These are phyloP conservation scores for Aspidiotus rigidus DNA, from an alignment of 2,888 invertebrate species.

Conservation along the genomic window DNA sequence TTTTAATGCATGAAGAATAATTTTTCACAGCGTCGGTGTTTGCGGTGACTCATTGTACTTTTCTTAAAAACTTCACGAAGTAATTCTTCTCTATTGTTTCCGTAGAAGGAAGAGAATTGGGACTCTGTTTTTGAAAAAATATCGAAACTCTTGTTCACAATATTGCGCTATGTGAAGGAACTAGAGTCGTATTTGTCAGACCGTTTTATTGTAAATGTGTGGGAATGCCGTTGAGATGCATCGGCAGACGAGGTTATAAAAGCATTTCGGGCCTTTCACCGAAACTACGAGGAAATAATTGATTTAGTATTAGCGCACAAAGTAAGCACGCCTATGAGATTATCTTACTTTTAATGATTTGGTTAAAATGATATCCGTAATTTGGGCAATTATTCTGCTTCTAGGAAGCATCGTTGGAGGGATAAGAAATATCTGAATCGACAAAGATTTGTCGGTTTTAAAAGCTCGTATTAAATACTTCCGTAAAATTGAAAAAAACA, in stretches of 20 bases:
- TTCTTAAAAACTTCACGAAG: conserved; percentile 13
- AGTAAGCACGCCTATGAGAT: neutral
- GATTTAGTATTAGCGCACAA: neutral
- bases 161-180: neutral
- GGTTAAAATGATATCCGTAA: neutral
- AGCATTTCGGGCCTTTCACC: neutral
- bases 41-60: conserved; percentile 14
- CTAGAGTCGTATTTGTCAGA: neutral
- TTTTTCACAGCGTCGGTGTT: conserved; percentile 15
- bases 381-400: neutral
- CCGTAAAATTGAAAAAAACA: neutral
- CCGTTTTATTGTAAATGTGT: neutral
- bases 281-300: neutral
- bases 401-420: neutral
- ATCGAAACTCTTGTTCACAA: neutral
- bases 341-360: no score
- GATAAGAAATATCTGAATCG: neutral
- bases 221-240: neutral
- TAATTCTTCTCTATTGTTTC: neutral
- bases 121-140: neutral
- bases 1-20: neutral
- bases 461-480: neutral
- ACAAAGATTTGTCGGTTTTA: neutral
- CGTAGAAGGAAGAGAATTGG: neutral
- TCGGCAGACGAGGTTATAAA: neutral